These are phyloP conservation scores for Pleuronectes platessa DNA, from an alignment of 2,113 vertebrate genomes.

Conservation along the genomic window DNA sequence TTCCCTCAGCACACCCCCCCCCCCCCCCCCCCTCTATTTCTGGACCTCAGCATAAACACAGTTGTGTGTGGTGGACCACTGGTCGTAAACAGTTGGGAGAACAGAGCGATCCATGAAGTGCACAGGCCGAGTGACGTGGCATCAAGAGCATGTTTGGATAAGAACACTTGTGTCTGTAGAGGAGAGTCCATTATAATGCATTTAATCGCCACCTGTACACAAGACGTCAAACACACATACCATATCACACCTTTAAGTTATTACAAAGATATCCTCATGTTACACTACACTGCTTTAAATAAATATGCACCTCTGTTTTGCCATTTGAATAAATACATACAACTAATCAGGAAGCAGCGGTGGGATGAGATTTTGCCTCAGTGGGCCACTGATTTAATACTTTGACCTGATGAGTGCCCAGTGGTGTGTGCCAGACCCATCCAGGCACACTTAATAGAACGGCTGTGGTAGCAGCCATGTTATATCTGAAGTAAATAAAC, in stretches of 20 bases:
- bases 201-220: background rate
- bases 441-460: background rate
- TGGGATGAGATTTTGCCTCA: slow-evolving; percentile 4
- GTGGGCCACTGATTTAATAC: background rate
- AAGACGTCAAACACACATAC: too few relatives aligned
- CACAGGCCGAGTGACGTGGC: background rate
- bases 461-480: background rate
- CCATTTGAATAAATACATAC: slow-evolving; percentile 8
- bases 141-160: background rate
- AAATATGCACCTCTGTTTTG: background rate
- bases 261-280: background rate
- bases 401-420: slow-evolving; percentile 39
- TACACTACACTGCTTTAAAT: background rate
- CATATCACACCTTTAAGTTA: background rate
- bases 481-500: slow-evolving; percentile 50
- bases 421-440: slow-evolving; percentile 33
- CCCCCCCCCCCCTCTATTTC: slow-evolving; percentile 13
- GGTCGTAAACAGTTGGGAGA: slow-evolving; percentile 22
- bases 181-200: background rate
- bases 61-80: slow-evolving; percentile 17
- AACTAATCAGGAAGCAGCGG: background rate
- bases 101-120: slow-evolving; percentile 10
- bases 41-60: slow-evolving; percentile 38
- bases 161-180: background rate
- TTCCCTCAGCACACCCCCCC: background rate